Evolutionary conservation across 2,888 invertebrate genomes (phyloP).

Genomic region (Hypena proboscidalis): DNA sequence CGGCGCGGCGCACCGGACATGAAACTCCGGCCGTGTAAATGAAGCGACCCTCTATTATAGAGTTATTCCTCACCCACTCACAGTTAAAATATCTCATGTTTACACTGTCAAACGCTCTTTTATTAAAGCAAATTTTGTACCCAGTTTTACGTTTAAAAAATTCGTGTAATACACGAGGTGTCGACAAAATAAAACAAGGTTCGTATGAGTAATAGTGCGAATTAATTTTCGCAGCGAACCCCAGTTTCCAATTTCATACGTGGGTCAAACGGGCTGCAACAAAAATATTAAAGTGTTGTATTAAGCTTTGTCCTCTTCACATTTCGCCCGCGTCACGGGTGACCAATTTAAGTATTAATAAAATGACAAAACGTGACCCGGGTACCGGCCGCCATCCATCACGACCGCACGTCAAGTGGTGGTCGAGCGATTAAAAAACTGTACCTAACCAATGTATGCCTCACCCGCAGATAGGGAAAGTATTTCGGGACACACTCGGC

Average conservation of each 20-base stretch:
- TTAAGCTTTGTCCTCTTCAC: constrained; percentile 57
- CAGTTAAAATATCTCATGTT: constrained; percentile 30
- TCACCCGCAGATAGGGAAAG: constrained; percentile 59
- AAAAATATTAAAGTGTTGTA: constrained; percentile 51
- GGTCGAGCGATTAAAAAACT: constrained; percentile 79
- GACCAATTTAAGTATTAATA: constrained; percentile 85
- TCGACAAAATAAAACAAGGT: constrained; percentile 22
- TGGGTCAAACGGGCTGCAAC: constrained; percentile 36
- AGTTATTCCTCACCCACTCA: constrained; percentile 28
- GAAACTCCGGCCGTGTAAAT: constrained; percentile 53
- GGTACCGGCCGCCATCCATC: constrained; percentile 75
- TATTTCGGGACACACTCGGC: constrained; percentile 73
- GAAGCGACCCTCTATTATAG: constrained; percentile 44
- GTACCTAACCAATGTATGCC: constrained; percentile 71
- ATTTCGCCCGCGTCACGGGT: constrained; percentile 75
- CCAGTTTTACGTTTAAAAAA: constrained; percentile 19
- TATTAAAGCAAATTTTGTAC: constrained; percentile 9
- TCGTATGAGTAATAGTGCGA: constrained; percentile 34
- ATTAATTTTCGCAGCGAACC: constrained; percentile 33
- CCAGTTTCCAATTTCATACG: constrained; percentile 37
- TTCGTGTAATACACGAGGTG: constrained; percentile 18
- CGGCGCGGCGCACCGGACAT: constrained; percentile 44
- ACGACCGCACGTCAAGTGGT: constrained; percentile 78
- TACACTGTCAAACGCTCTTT: constrained; percentile 18
- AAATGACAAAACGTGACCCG: constrained; percentile 84